Conservation (phyloP, 2,888 invertebrate species). For the Chydorus sphaericus region DNA sequence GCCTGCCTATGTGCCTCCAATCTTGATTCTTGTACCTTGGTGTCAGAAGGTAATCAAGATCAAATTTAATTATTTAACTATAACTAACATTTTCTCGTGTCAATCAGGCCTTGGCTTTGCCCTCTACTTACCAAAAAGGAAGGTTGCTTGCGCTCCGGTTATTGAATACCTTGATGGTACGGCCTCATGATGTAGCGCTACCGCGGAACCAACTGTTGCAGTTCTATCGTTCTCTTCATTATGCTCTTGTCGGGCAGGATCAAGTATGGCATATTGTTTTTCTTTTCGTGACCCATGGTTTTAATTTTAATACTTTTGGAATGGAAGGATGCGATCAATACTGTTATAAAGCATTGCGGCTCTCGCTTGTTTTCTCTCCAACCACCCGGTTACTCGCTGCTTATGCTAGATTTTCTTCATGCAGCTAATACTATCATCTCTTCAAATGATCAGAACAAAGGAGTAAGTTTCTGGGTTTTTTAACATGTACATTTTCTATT, state of each 20-base stretch:
- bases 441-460: conserved; percentile 51
- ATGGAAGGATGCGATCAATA: conserved; percentile 54
- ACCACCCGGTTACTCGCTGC: conserved; percentile 71
- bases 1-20: conserved; percentile 63
- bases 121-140: conserved; percentile 55
- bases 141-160: conserved; percentile 74
- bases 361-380: conserved; percentile 72
- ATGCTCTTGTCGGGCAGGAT: conserved; percentile 42
- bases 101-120: conserved; percentile 50
- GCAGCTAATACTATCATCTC: conserved; percentile 77
- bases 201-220: conserved; percentile 59
- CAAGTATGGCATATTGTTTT: conserved; percentile 35
- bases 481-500: conserved; percentile 7
- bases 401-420: conserved; percentile 76
- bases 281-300: not conserved
- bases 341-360: conserved; percentile 60
- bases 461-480: conserved; percentile 26
- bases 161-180: conserved; percentile 61
- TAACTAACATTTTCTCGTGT: conserved; percentile 15
- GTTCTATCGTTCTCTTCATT: conserved; percentile 74
- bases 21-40: conserved; percentile 83
- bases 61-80: not conserved
- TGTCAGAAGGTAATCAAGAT: conserved; percentile 59
- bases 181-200: conserved; percentile 58
- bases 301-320: not conserved